Evolutionary conservation across 1,140 invertebrate genomes (phyloP).

Genomic region (Octopus sinensis): DNA sequence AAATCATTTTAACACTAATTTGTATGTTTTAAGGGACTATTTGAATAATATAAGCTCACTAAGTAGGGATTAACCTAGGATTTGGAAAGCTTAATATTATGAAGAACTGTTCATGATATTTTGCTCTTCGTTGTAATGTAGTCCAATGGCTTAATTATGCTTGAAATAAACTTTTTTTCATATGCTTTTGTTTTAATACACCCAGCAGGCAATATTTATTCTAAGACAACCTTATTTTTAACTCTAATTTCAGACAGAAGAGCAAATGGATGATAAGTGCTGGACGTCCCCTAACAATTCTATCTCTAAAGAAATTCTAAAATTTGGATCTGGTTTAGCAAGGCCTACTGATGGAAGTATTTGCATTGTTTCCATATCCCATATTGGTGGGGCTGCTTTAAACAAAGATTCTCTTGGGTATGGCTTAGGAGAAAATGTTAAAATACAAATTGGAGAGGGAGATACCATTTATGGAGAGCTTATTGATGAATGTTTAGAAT

Average conservation of each 20-base stretch:
- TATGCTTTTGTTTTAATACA: too few relatives aligned
- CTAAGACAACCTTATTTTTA: not conserved
- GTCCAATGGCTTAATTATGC: too few relatives aligned
- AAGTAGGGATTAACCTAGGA: too few relatives aligned
- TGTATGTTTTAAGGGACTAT: too few relatives aligned
- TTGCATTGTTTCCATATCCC: not conserved
- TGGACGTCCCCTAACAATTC: not conserved
- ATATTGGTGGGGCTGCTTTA: not conserved
- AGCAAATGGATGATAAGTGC: not conserved
- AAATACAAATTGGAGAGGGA: slow-evolving; percentile 29
- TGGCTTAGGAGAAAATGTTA: not conserved
- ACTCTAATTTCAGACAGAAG: not conserved
- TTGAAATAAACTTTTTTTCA: too few relatives aligned
- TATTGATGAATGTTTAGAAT: slow-evolving; percentile 27
- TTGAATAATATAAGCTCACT: too few relatives aligned
- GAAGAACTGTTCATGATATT: too few relatives aligned
- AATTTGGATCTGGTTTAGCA: not conserved
- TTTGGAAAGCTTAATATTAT: too few relatives aligned
- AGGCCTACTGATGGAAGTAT: not conserved
- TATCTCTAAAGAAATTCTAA: not conserved
- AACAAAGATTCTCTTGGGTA: not conserved
- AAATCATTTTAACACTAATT: too few relatives aligned
- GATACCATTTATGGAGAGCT: slow-evolving; percentile 24
- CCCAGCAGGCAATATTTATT: not conserved
- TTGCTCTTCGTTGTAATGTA: too few relatives aligned